Evolutionary conservation across 2,113 vertebrate genomes (phyloP), one percentile per base, ranked within the genome.

Genomic region (Phaethon lepturus): DNA sequence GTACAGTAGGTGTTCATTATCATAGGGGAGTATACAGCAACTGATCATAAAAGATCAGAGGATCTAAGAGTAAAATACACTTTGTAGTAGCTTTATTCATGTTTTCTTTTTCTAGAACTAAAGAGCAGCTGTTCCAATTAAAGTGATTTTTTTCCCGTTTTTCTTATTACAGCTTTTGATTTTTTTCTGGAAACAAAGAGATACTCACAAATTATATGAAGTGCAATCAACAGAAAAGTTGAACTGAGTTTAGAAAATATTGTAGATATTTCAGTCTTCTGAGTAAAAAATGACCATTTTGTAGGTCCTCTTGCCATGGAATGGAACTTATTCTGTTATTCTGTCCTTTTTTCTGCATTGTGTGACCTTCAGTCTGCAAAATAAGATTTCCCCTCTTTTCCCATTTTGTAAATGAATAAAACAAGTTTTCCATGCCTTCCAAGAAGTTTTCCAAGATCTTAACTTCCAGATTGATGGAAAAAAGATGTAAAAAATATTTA

Each of bases 11-110:
- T 63, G 38, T 38, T 94, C 31, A 38, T 69, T 49, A 71, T 69
- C 28, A 55, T 35, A 49, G 10, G 23, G 17, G 26, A 66, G 17
- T 69, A 63, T 2, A 60, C 17, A 79, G 24, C 22, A 85, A 75
- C 11, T 77, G 38, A 80, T 79, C 40, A 53, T 24, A 76, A 76
- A 88, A 83, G 20, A 88, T 56, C 42, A 84, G 62, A 67, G 50
- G 25, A 74, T 77, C 50, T 60, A 77, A 69, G 31, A 59, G 15
- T 18, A 56, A 79, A 93, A 72, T 45, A 45, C 3, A 69, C 40
- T 86, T 83, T 92, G 40, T 82, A 73, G 83, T 38, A 72, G 24
- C 24, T 92, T 93, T 81, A 42, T 78, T 86, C 56, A 42, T 25
- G 24, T 40, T 74, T 85, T 81, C 6, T 84, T 81, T 60, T 66